Conservation (phyloP, 2,888 invertebrate genomes). For the Thereva nobilitata region DNA sequence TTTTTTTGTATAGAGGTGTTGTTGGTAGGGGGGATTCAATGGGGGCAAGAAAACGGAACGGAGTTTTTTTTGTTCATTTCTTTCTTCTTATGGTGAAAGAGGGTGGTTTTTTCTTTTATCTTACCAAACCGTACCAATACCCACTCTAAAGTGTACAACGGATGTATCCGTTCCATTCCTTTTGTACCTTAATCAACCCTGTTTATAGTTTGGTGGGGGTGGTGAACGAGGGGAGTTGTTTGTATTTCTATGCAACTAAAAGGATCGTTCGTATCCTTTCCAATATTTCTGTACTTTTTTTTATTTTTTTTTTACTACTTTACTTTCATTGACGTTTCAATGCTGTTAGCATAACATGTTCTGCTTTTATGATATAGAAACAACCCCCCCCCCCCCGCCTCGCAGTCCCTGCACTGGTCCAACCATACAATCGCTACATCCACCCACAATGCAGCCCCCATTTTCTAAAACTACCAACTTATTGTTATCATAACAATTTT, state of each 20-base stretch:
- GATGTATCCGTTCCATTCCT: no score
- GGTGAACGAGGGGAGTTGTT: constrained; percentile 16
- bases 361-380: no score
- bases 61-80: constrained; percentile 13
- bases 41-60: constrained; percentile 2
- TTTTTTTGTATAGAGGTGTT: neutral
- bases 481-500: no score
- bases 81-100: constrained; percentile 12
- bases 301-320: constrained; percentile 10
- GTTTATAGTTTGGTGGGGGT: no score
- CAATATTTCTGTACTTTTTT: constrained; percentile 7
- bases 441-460: no score
- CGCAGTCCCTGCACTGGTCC: no score
- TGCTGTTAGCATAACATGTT: no score
- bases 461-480: no score
- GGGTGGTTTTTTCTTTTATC: constrained; percentile 31
- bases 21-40: neutral
- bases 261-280: constrained; percentile 7
- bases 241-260: constrained; percentile 21
- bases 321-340: neutral
- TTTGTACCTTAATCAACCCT: no score
- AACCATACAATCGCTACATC: no score
- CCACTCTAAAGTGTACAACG: neutral
- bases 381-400: no score
- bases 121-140: constrained; percentile 3